phyloP scores from a whole-genome alignment of 1,140 invertebrate species.

The Drosophila nigrodunni region DNA sequence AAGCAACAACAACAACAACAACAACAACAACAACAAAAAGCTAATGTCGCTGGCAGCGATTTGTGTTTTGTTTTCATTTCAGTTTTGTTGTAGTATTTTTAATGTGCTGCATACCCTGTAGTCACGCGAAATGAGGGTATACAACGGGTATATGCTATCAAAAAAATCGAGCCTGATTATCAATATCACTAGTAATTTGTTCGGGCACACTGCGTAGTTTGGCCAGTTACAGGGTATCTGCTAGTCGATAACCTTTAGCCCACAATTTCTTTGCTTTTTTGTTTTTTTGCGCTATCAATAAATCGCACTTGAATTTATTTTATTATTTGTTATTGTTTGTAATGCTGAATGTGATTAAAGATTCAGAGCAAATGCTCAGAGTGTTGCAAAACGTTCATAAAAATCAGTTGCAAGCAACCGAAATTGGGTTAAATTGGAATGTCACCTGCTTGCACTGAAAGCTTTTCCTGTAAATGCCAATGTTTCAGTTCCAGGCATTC shows the following conservation, averaged over 20 bases:
- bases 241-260: background rate
- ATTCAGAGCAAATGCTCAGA: background rate
- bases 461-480: background rate
- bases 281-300: slow-evolving; percentile 2
- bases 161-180: background rate
- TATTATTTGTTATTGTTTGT: slow-evolving; percentile 14
- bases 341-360: background rate
- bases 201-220: too few relatives aligned
- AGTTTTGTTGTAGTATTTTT: slow-evolving; percentile 11
- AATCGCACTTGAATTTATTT: slow-evolving; percentile 13
- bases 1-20: slow-evolving; percentile 27
- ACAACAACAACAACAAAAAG: slow-evolving; percentile 30
- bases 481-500: background rate
- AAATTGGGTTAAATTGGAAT: background rate
- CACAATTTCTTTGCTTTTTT: background rate
- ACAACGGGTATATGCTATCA: slow-evolving; percentile 2
- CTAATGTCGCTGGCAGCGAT: slow-evolving; percentile 42
- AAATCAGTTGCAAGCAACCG: background rate
- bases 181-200: background rate
- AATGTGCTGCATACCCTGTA: slow-evolving; percentile 25
- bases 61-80: slow-evolving; percentile 40
- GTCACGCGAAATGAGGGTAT: background rate
- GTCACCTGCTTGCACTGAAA: slow-evolving; percentile 6
- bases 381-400: background rate
- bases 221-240: background rate